These are phyloP conservation scores for Macroramphosus scolopax DNA, from an alignment of 2,797 vertebrate genomes.

Conservation along the genomic window DNA sequence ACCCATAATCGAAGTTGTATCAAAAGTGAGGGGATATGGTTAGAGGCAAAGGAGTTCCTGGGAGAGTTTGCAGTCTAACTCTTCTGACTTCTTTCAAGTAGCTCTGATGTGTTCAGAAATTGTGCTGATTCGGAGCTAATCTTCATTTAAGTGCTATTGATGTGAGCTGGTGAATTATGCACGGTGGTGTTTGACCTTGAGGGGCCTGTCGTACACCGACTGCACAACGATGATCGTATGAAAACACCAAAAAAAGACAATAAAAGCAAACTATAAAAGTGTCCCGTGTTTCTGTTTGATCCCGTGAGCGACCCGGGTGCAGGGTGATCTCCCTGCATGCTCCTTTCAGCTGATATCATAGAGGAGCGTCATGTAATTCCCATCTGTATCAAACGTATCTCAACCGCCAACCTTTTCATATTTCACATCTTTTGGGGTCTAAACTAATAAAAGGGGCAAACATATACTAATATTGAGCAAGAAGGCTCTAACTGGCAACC, in stretches of 20 bases:
- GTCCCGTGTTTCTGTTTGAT: conserved; percentile 5
- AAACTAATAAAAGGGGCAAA: no score
- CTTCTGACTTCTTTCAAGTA: conserved; percentile 48
- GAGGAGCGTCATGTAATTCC: no score
- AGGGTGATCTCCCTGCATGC: no score
- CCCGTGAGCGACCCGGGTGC: conserved; percentile 5
- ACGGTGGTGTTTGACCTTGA: conserved; percentile 35
- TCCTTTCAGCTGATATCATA: no score
- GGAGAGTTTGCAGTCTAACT: conserved; percentile 48
- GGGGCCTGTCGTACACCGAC: conserved; percentile 17
- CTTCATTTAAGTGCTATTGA: conserved; percentile 53
- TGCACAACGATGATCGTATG: conserved; percentile 4
- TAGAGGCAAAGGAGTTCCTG: conserved; percentile 54
- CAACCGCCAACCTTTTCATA: no score
- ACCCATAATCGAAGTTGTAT: conserved; percentile 59
- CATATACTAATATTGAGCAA: no score
- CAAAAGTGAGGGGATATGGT: conserved; percentile 53
- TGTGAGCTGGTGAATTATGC: conserved; percentile 50
- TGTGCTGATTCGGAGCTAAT: conserved; percentile 49
- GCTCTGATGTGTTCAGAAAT: conserved; percentile 45
- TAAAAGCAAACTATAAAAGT: conserved; percentile 1
- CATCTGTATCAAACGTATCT: no score
- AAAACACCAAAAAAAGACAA: conserved; percentile 1
- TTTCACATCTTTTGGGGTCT: no score
- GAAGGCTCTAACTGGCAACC: no score